Percentiles rank a stretch among this genome's conserved stretches.
Conservation (phyloP, 2,888 invertebrate species). For the Andricus curvator region DNA sequence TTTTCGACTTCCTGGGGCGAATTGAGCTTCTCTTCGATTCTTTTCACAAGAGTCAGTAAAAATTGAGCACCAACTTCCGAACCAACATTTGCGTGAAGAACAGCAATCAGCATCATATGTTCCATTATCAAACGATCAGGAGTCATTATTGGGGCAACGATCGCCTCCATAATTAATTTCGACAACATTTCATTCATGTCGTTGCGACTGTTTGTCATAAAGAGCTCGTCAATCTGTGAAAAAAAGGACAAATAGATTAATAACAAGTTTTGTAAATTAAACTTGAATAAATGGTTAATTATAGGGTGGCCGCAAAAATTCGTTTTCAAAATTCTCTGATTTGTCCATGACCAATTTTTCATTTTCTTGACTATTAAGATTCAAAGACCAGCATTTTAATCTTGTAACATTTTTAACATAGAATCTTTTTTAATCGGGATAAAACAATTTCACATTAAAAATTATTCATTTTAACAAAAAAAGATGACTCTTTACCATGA, state of each 20-base stretch:
- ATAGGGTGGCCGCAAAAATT: too few species aligned
- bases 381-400: too few species aligned
- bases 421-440: too few species aligned
- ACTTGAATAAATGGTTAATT: not conserved
- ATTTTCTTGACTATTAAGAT: too few species aligned
- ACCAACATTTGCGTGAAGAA: slow-evolving; percentile 94
- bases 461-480: too few species aligned
- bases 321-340: too few species aligned
- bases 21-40: slow-evolving; percentile 83
- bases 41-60: slow-evolving; percentile 86
- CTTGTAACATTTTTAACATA: too few species aligned
- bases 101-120: slow-evolving; percentile 89
- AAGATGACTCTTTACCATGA: too few species aligned
- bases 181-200: slow-evolving; percentile 89
- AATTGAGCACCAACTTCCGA: slow-evolving; percentile 94
- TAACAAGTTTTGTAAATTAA: not conserved
- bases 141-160: slow-evolving; percentile 82
- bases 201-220: slow-evolving; percentile 88
- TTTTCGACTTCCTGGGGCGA: slow-evolving; percentile 82
- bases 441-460: too few species aligned
- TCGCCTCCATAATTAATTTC: slow-evolving; percentile 85
- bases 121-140: slow-evolving; percentile 91
- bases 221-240: slow-evolving; percentile 87
- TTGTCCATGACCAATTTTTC: too few species aligned
- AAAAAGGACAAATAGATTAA: slow-evolving; percentile 5